These are phyloP conservation scores for Alsophila aescularia DNA, from an alignment of 2,888 invertebrate genomes.

Conservation along the genomic window DNA sequence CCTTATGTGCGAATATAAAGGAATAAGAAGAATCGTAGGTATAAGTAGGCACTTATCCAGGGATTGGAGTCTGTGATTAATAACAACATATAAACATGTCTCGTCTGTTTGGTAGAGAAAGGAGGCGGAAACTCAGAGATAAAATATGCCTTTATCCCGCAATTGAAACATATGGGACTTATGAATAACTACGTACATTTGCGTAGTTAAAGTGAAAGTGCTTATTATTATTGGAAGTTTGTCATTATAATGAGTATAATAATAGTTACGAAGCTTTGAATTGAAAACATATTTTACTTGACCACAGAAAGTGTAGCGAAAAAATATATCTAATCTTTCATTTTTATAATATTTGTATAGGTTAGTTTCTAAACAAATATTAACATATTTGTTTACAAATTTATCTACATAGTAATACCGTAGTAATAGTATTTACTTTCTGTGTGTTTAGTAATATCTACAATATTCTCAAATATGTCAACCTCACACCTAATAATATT, in stretches of 20 bases:
- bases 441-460: too few relatives aligned
- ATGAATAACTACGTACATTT: constrained; percentile 10
- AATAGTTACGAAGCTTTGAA: neutral
- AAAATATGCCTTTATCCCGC: constrained; percentile 33
- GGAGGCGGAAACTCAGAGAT: constrained; percentile 9
- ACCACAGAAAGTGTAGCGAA: too few relatives aligned
- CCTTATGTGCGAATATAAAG: neutral
- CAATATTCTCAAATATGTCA: too few relatives aligned
- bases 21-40: constrained; percentile 1
- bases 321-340: too few relatives aligned
- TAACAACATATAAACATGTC: constrained; percentile 53
- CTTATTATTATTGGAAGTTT: neutral
- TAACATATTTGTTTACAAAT: too few relatives aligned
- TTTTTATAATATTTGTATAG: too few relatives aligned
- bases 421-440: too few relatives aligned
- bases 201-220: constrained; percentile 4
- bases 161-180: constrained; percentile 39
- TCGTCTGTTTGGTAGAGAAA: constrained; percentile 34
- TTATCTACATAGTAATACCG: too few relatives aligned
- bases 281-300: too few relatives aligned
- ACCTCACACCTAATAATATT: too few relatives aligned
- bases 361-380: too few relatives aligned
- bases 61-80: constrained; percentile 47
- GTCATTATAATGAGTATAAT: neutral
- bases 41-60: neutral